phyloP scores from a whole-genome alignment of 2,888 invertebrate species.

The Melangyna quadrimaculata region DNA sequence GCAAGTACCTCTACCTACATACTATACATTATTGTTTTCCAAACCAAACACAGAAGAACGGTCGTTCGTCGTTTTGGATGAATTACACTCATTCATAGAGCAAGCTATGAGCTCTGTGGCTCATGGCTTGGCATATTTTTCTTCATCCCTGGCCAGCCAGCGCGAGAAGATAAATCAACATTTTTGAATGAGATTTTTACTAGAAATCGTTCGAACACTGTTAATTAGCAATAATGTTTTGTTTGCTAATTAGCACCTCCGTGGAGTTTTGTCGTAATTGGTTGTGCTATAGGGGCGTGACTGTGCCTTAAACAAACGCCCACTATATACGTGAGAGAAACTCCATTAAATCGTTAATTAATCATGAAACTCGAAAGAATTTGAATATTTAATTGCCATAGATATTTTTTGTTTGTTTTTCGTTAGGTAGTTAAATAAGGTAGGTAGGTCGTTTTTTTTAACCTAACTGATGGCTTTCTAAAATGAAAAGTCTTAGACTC shows the following conservation, averaged over 20 bases:
- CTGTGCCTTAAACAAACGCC: constrained; percentile 61
- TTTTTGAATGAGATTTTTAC: constrained; percentile 56
- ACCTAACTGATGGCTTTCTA: constrained; percentile 10
- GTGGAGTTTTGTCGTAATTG: constrained; percentile 65
- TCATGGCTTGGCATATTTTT: constrained; percentile 18
- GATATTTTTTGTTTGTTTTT: constrained; percentile 47
- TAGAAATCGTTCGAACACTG: constrained; percentile 58
- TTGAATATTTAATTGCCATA: constrained; percentile 66
- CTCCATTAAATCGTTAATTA: constrained; percentile 63
- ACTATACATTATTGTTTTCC: neutral
- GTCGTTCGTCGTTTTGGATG: neutral
- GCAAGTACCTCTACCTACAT: constrained; percentile 30
- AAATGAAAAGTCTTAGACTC: neutral
- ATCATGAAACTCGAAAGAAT: constrained; percentile 64
- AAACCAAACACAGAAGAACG: neutral
- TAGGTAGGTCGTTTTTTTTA: too few species aligned
- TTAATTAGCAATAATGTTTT: constrained; percentile 69
- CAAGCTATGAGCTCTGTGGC: neutral
- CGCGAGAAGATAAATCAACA: constrained; percentile 68
- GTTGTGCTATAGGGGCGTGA: constrained; percentile 62
- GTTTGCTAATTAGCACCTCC: constrained; percentile 71
- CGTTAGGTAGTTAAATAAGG: too few species aligned
- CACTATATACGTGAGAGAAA: constrained; percentile 30
- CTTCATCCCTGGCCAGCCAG: too few species aligned
- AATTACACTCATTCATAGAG: neutral